A percentile compares a stretch with the other conserved stretches of the same genome.
Evolutionary conservation across 1,140 invertebrate genomes (phyloP).

Genomic region (Ceratina japonica): DNA sequence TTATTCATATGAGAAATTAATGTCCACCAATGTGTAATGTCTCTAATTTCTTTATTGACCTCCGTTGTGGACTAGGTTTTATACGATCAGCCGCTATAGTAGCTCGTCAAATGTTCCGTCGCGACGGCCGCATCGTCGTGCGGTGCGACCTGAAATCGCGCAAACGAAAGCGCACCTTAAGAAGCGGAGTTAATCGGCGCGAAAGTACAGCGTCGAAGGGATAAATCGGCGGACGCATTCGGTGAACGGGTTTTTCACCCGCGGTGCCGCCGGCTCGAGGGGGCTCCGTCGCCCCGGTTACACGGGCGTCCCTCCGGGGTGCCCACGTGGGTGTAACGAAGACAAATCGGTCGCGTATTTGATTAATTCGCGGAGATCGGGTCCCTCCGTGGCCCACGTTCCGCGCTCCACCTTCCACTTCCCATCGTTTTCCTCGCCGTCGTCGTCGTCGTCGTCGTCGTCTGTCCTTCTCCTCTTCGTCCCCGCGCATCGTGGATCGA

Average conservation of each 20-base stretch:
- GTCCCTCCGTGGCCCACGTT: constrained; percentile 28
- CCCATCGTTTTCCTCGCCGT: constrained; percentile 6
- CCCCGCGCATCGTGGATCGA: constrained; percentile 53
- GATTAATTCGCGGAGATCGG: constrained; percentile 69
- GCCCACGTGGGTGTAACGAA: constrained; percentile 75
- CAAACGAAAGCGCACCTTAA: too few relatives aligned
- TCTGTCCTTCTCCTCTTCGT: neutral
- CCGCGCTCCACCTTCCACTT: neutral
- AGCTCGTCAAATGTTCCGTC: too few relatives aligned
- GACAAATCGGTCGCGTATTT: constrained; percentile 74
- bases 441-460: too few relatives aligned
- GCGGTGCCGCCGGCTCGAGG: constrained; percentile 45
- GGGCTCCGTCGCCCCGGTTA: constrained; percentile 60
- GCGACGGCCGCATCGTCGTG: too few relatives aligned
- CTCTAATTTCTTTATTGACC: too few relatives aligned
- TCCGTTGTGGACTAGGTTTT: too few relatives aligned
- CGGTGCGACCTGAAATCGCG: too few relatives aligned
- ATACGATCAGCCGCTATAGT: too few relatives aligned
- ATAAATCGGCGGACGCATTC: constrained; percentile 62
- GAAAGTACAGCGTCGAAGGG: constrained; percentile 49
- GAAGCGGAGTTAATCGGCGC: too few relatives aligned
- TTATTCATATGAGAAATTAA: too few relatives aligned
- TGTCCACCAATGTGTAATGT: too few relatives aligned
- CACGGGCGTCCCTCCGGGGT: constrained; percentile 63
- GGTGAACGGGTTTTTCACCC: constrained; percentile 55